Evolutionary conservation across 2,888 invertebrate species (phyloP), one percentile per base, ranked within the genome.

Genomic region (Mythimna ferrago): DNA sequence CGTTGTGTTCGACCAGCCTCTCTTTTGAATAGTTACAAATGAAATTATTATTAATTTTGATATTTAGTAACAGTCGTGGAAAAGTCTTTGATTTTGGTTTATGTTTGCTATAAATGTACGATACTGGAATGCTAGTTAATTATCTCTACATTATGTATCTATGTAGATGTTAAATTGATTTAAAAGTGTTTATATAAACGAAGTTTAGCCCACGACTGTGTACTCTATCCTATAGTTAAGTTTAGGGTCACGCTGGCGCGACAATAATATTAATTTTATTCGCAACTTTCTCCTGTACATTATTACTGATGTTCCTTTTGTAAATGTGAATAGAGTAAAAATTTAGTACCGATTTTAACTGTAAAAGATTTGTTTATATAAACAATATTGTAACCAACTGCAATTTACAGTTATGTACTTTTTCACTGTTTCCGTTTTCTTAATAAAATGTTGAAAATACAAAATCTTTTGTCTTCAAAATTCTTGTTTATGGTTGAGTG

Each of bases 401-500:
- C 95, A 95, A 94, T 94, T 95, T 95, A 96, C 95, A 95, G 95
- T 95, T 95, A 95, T 95, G 94, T 96, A 96, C 96, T 96, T 96
- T 96, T 96, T 96, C 96, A 96, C 96, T 95, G 96, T 96, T 96
- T 96, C 96, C 94, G 96, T 96, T 96, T 96, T 96, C 96, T 94
- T 95, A 96, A 96, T 96, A 96, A 96, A 96, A 96, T 95, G 94
- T 96, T 96, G 93, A 95, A 96, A 96, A 94, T 93, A 93, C 85
- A 74, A 73, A 64, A 63, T 77, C 53, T 71, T 84, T 83, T 74
- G 65, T 76, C 66, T 83, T 67, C 57, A n/a, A 60, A 71, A 60
- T 41, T 57, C 11, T 70, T 54, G 26, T 16, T 48, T 44, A 26
- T 14, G 14, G 14, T 73, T 41, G n/a, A 41, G 19, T 66, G 3